Percentiles rank a stretch among this genome's conserved stretches.
Evolutionary conservation across 1,140 invertebrate genomes (phyloP).

Genomic region (Dinothrombium tinctorium): DNA sequence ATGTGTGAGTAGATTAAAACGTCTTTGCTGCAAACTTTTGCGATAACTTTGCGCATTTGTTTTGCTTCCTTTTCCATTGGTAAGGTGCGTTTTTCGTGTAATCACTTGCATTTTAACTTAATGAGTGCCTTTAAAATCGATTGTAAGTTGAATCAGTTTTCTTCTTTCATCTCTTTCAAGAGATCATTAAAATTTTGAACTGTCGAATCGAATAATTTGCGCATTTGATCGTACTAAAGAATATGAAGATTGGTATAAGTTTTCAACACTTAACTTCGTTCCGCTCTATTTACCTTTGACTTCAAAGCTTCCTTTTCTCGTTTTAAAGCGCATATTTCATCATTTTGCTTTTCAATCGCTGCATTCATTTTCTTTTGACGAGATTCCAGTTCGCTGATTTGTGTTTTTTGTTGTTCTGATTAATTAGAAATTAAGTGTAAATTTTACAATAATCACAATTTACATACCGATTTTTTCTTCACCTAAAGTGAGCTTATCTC

Average conservation of each 20-base stretch:
- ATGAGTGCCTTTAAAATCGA: no score
- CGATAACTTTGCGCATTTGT: no score
- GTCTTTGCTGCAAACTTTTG: no score
- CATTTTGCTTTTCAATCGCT: slow-evolving; percentile 8
- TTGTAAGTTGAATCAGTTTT: no score
- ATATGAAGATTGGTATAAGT: neutral
- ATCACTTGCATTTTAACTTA: no score
- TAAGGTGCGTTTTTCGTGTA: no score
- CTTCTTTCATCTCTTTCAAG: no score
- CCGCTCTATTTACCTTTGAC: slow-evolving; percentile 6
- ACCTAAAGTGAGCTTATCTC: neutral
- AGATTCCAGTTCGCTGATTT: slow-evolving; percentile 7
- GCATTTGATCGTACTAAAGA: neutral
- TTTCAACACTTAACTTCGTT: neutral
- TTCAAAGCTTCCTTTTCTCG: slow-evolving; percentile 7
- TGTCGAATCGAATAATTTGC: neutral
- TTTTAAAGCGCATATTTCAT: slow-evolving; percentile 11
- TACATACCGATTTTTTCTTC: slow-evolving; percentile 3
- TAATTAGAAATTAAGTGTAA: no score
- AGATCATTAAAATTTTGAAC: neutral
- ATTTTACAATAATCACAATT: no score
- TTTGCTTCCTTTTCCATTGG: no score
- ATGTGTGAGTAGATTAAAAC: no score
- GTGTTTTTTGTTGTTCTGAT: neutral
- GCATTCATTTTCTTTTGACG: slow-evolving; percentile 9